phyloP scores from a whole-genome alignment of 2,888 invertebrate species.

The Melangyna quadrimaculata region DNA sequence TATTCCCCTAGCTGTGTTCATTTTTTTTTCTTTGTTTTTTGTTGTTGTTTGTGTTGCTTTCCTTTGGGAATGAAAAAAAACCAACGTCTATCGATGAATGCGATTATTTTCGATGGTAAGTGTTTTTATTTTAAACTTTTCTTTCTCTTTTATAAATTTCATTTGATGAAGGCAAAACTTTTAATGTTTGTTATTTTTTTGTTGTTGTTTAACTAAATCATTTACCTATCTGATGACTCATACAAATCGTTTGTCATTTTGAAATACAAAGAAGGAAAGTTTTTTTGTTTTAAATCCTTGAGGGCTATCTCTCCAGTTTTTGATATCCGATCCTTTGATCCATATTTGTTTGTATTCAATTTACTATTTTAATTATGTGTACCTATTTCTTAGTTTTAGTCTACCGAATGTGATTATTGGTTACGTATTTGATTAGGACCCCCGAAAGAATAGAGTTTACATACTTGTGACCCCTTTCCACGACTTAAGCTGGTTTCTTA shows the following conservation, averaged over 20 bases:
- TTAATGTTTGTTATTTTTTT: conserved; percentile 12
- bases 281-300: background rate
- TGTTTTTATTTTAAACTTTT: background rate
- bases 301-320: background rate
- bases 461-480: background rate
- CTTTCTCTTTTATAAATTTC: background rate
- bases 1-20: background rate
- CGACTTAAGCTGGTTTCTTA: background rate
- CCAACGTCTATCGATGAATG: background rate
- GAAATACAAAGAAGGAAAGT: background rate
- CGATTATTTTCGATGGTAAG: background rate
- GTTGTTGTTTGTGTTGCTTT: background rate
- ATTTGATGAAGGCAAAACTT: background rate
- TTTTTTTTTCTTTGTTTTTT: background rate
- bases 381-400: background rate
- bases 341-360: background rate
- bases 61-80: background rate
- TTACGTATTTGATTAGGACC: conserved; percentile 56
- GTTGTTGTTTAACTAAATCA: conserved; percentile 19
- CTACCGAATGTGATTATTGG: conserved; percentile 43
- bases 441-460: background rate
- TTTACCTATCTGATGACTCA: conserved; percentile 37
- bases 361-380: conserved; percentile 21
- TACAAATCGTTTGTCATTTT: background rate
- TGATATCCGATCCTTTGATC: background rate